phyloP scores from a whole-genome alignment of 2,888 invertebrate genomes.

The Parnassius apollo region DNA sequence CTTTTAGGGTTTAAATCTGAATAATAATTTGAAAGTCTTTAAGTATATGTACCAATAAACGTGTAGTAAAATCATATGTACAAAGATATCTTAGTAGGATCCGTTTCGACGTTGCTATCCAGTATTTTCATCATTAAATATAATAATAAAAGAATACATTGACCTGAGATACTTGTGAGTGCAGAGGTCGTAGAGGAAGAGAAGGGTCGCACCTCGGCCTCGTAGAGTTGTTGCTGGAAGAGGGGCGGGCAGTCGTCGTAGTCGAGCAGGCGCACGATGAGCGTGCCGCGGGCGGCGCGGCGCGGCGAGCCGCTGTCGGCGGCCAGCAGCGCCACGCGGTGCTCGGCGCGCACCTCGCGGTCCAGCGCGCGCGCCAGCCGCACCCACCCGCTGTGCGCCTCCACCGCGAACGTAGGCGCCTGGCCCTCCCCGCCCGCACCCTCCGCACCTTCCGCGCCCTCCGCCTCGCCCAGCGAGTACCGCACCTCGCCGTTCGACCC shows the following conservation, averaged over 20 bases:
- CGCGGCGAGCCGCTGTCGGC: slow-evolving; percentile 88
- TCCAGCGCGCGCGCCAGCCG: slow-evolving; percentile 86
- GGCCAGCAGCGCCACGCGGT: slow-evolving; percentile 89
- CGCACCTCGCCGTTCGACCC: slow-evolving; percentile 92
- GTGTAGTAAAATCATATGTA: too few species aligned
- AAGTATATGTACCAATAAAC: too few species aligned
- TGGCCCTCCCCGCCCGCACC: slow-evolving; percentile 50
- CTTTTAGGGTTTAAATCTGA: too few species aligned
- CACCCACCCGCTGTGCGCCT: slow-evolving; percentile 94
- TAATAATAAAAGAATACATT: too few species aligned
- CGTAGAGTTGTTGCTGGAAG: slow-evolving; percentile 85
- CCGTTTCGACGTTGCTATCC: too few species aligned
- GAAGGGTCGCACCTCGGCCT: slow-evolving; percentile 64
- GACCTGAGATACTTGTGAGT: too few species aligned
- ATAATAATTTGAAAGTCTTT: too few species aligned
- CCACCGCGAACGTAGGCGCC: slow-evolving; percentile 87
- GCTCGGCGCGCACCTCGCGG: slow-evolving; percentile 88
- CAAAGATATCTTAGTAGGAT: too few species aligned
- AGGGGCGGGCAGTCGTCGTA: slow-evolving; percentile 95
- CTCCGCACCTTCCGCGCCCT: slow-evolving; percentile 73
- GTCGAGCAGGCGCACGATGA: slow-evolving; percentile 90
- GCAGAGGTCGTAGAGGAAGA: neutral
- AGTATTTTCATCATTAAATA: too few species aligned
- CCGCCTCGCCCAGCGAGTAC: slow-evolving; percentile 82
- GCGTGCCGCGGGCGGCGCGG: slow-evolving; percentile 86